Conservation (phyloP, 23 tunicate species). For the Trididemnum miniatum region DNA sequence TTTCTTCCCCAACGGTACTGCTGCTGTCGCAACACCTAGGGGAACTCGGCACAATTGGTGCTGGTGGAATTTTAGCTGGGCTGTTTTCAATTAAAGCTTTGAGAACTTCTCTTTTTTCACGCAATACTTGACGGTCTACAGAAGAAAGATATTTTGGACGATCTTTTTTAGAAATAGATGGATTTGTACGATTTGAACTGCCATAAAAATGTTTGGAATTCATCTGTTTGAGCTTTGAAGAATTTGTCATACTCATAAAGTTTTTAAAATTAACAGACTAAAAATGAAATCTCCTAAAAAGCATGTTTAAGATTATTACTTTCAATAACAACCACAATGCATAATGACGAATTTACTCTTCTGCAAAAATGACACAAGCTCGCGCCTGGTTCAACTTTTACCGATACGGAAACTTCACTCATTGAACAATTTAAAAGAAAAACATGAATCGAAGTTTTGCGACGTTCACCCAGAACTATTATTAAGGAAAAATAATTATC, state of each 20-base stretch:
- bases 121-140: slow-evolving; percentile 6
- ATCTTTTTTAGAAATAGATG: background rate
- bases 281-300: too few species aligned
- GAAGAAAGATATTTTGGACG: background rate
- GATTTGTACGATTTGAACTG: background rate
- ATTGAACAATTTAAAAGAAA: too few species aligned
- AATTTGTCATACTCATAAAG: background rate
- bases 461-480: too few species aligned
- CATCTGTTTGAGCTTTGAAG: background rate
- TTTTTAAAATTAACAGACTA: too few species aligned
- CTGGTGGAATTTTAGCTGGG: background rate
- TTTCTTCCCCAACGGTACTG: background rate
- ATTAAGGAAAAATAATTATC: too few species aligned
- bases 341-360: too few species aligned
- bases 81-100: background rate
- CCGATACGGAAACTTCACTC: too few species aligned
- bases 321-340: too few species aligned
- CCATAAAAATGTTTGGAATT: slow-evolving; percentile 8
- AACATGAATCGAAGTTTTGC: too few species aligned
- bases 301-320: too few species aligned
- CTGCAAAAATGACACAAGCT: too few species aligned
- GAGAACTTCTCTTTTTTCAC: background rate
- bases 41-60: background rate
- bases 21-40: background rate
- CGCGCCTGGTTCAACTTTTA: too few species aligned